Evolutionary conservation across 2,797 vertebrate genomes (phyloP), one percentile per base, ranked within the genome.

Genomic region (Poecilia velifera): DNA sequence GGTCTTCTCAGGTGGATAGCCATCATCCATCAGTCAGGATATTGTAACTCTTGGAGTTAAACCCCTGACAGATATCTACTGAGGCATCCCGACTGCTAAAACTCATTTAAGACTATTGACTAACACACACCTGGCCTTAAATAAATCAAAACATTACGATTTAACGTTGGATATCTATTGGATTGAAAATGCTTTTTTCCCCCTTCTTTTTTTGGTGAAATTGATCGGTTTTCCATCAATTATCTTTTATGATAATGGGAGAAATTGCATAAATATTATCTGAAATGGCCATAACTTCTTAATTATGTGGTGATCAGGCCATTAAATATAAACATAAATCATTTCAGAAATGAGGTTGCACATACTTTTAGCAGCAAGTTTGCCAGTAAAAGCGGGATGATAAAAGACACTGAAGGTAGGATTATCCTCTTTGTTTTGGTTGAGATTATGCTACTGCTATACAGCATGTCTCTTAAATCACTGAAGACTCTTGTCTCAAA

Each of bases 1-100:
- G 43, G 87, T 88, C 90, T 90, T 43, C 89, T 91, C 87, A 85
- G 82, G 90, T 88, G 92, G 84, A 85, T 85, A 90, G 53, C 84
- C 87, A 82, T 90, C 91, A 89, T 86, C 89, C 88, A 84, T 90
- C 90, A 83, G 88, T 84, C 82, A 71, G 78, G 76, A 82, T 46
- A 57, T 87, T 79, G 89, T 73, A 86, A 88, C 86, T 82, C 77
- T 79, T 81, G 77, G 84, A 87, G 84, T 76, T 83, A 72, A 80
- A 87, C 73, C 72, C 83, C 85, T 86, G 90, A 91, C 87, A 87
- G 87, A 90, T 78, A 81, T 81, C 83, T 74, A 82, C 80, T 16
- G 73, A 91, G 80, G 86, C 84, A 72, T 55, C 49, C 84, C 82
- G 81, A 87, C 87, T 86, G 88, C 73, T 87, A 79, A 84, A 90